Evolutionary conservation across 92 coral and sea anemone genomes (phyloP), one percentile per base, ranked within the genome.

Genomic region (Heteractis magnifica): DNA sequence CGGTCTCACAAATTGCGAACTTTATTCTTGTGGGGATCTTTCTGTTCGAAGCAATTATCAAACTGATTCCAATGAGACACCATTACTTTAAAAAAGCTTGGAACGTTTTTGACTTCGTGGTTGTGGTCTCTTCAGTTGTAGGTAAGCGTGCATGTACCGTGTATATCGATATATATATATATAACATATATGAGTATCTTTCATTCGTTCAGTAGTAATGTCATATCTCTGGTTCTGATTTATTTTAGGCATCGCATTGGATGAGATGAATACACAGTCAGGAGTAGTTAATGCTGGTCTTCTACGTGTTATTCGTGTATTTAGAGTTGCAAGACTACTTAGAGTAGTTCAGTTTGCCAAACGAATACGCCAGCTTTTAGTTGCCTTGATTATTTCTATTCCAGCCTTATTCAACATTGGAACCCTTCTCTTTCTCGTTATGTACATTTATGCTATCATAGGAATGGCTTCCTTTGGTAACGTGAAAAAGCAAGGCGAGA

Each of bases 341-440:
- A 82, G 98, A 76, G 90, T 93, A 18, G 87, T 95, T 4, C 95
- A 95, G 82, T 92, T 93, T 75, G 97, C 98, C 71, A 93, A 95
- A 74, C 95, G 98, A 72, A 88, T 95, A 72, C 98, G 98, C 6
- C 94, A 95, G 76, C 89, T 95, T 3, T 86, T 92, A 9, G 92
- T 93, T 16, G 98, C 98, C 4, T 83, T 95, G n/a, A 90, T 95
- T 74, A 87, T 95, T 10, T 95, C 98, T 23, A 88, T 95, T 6
- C 97, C 98, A 49, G 98, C 98, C 0, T 82, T 95, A 51, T 87
- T 95, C 81, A 95, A 95, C 84, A 92, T 95, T 74, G 97, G 98
- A 52, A 91, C 97, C 15, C 92, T 95, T 4, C 89, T 95, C 14
- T 94, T 95, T 23, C 84, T 95, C n/a, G 91, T 95, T 77, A 90